A percentile compares a stretch with the other conserved stretches of the same genome.
These are phyloP conservation scores for Salticus scenicus DNA, from an alignment of 2,888 invertebrate genomes.

Conservation along the genomic window DNA sequence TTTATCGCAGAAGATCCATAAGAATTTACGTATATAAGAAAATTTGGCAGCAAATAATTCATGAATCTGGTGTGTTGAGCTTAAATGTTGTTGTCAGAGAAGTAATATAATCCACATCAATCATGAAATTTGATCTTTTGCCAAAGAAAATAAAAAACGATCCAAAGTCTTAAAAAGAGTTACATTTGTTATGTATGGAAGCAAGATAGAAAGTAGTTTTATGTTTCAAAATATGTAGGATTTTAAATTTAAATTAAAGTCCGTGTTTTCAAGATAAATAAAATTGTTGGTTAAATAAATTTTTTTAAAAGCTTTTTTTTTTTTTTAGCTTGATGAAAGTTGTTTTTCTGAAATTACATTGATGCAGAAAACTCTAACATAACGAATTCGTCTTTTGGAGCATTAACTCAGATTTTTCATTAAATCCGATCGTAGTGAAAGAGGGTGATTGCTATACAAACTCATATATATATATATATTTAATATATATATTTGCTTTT, in stretches of 20 bases:
- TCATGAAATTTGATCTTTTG: constrained; percentile 17
- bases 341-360: no score
- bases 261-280: no score
- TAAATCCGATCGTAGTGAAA: no score
- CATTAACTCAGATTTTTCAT: no score
- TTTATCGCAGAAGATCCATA: neutral
- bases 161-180: neutral
- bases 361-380: no score
- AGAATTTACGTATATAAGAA: neutral
- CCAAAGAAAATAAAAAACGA: constrained; percentile 5
- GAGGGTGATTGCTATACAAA: no score
- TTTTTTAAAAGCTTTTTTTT: no score
- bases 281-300: no score
- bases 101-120: constrained; percentile 14
- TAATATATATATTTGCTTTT: no score
- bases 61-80: neutral
- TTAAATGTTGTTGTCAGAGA: neutral
- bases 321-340: no score
- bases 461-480: no score
- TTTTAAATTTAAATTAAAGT: neutral
- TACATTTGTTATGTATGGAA: neutral
- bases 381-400: no score
- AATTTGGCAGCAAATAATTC: neutral
- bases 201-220: neutral
- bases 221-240: neutral